These are phyloP conservation scores for Volucella zonaria DNA, from an alignment of 2,888 invertebrate species.

Conservation along the genomic window DNA sequence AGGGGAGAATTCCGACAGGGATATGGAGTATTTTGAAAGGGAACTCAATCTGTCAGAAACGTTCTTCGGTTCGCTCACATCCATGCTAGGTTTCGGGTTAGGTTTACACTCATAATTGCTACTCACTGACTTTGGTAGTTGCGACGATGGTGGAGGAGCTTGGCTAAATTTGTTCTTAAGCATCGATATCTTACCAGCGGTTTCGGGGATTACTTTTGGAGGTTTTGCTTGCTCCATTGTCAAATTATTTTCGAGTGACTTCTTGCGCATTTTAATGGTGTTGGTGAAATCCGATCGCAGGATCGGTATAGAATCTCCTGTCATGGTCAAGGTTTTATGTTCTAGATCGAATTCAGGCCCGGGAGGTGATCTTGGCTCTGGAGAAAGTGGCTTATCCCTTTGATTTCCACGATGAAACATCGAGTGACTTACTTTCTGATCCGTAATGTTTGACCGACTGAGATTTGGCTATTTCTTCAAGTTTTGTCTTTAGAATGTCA, in stretches of 20 bases:
- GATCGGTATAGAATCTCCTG: conserved; percentile 77
- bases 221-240: conserved; percentile 79
- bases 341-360: conserved; percentile 47
- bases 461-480: too few relatives aligned
- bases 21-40: conserved; percentile 77
- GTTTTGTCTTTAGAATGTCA: too few relatives aligned
- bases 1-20: conserved; percentile 81
- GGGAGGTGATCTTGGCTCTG: conserved; percentile 27
- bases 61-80: conserved; percentile 75
- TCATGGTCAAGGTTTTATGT: conserved; percentile 51
- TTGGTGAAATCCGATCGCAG: conserved; percentile 82
- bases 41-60: too few relatives aligned
- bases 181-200: conserved; percentile 80
- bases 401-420: too few relatives aligned
- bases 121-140: conserved; percentile 61
- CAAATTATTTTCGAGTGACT: conserved; percentile 81
- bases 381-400: conserved; percentile 10
- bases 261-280: too few relatives aligned
- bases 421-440: too few relatives aligned
- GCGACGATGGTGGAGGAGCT: too few relatives aligned
- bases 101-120: conserved; percentile 65
- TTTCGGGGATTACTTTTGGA: conserved; percentile 77
- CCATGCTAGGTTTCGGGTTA: too few relatives aligned
- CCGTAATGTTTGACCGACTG: too few relatives aligned
- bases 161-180: conserved; percentile 80